Base-by-base conservation (phyloP, 2,888 invertebrate genomes). In the Craniophora ligustri region DNA sequence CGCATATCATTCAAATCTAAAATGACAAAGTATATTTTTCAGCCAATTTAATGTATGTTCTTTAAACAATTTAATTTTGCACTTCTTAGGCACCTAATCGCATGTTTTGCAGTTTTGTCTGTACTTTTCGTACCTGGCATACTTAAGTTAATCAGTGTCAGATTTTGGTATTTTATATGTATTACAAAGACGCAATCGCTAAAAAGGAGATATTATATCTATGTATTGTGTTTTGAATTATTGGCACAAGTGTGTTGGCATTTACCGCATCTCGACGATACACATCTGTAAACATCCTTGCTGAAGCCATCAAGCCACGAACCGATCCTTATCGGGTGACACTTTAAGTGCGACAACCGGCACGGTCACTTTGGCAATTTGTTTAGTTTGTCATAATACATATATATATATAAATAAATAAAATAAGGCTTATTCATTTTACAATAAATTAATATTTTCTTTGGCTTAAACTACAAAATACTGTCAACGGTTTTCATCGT, bases 201-300 rank as follows among this genome's bases (percentile, higher is more conserved):
- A n/a, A n/a, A n/a, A n/a, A n/a, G n/a, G 2, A n/a, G n/a, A 26
- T 26, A 3, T 26, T 26, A n/a, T 11, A 10, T 13, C 1, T 26
- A 7, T 19, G 5, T 8, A 3, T 14, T 56, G 10, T 51, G 35
- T 23, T 63, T 66, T 75, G 69, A 78, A 57, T 71, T 72, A 79
- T 79, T 75, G 61, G 74, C 77, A 67, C 78, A 56, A 62, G 53
- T 67, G 71, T 56, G 51, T 70, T 81, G 76, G 76, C 77, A 72
- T 73, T 70, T 68, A 55, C 58, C 38, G 51, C 57, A 57, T 41
- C 19, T 39, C 26, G 58, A 59, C 64, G 64, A 63, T 63, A 55
- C 41, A 67, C 59, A 64, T 63, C 50, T 53, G 56, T 75, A 71
- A 76, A 72, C 64, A 71, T 69, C 66, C 67, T 67, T 55, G 14